Evolutionary conservation across 2,888 invertebrate genomes (phyloP).

Genomic region (Nemapogon koenigi): DNA sequence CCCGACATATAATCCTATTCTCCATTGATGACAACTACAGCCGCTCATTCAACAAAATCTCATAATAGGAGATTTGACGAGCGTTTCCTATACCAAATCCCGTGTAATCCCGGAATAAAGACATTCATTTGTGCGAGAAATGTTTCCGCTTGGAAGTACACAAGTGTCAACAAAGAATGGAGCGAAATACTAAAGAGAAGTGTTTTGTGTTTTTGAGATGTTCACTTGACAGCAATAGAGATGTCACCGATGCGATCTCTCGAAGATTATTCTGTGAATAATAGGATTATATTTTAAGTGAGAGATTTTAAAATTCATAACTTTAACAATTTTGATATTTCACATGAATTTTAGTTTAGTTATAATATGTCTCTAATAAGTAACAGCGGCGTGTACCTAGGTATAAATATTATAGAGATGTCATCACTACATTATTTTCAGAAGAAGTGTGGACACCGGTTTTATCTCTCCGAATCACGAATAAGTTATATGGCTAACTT

Average conservation of each 20-base stretch:
- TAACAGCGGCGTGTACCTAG: too few species aligned
- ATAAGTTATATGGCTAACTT: too few species aligned
- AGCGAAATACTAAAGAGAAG: slow-evolving; percentile 20
- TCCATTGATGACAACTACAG: slow-evolving; percentile 36
- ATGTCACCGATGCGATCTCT: slow-evolving; percentile 28
- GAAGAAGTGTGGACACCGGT: too few species aligned
- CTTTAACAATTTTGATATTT: not conserved
- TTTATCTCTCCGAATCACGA: too few species aligned
- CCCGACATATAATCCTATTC: slow-evolving; percentile 24
- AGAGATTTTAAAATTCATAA: not conserved
- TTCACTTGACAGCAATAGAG: slow-evolving; percentile 48
- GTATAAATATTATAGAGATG: too few species aligned
- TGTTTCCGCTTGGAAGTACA: slow-evolving; percentile 39
- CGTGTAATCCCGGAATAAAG: slow-evolving; percentile 59
- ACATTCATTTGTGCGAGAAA: slow-evolving; percentile 29
- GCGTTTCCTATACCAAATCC: slow-evolving; percentile 61
- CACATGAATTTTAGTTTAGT: too few species aligned
- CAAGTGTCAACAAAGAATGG: slow-evolving; percentile 29
- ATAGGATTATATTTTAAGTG: slow-evolving; percentile 39
- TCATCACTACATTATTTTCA: too few species aligned
- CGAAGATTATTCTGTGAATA: slow-evolving; percentile 48
- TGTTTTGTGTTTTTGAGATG: slow-evolving; percentile 26
- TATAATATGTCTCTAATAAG: too few species aligned
- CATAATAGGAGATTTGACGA: slow-evolving; percentile 35
- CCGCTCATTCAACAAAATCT: slow-evolving; percentile 8